These are phyloP conservation scores for Lagria hirta DNA, from an alignment of 2,888 invertebrate species.

Conservation along the genomic window DNA sequence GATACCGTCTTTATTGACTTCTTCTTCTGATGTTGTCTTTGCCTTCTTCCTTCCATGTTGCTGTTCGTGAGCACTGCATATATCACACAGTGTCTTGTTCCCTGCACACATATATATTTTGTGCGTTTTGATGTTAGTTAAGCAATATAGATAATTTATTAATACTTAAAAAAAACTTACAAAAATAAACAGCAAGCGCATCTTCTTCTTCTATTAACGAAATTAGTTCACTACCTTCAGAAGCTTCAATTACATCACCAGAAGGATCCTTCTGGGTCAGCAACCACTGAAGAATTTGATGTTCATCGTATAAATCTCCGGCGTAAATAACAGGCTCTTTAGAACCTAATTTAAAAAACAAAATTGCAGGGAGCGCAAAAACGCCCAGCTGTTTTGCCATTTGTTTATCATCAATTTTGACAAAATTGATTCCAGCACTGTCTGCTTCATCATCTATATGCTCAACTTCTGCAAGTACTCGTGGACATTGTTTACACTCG, in stretches of 20 bases:
- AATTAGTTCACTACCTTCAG: slow-evolving; percentile 77
- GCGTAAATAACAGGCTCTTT: slow-evolving; percentile 91
- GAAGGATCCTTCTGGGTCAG: slow-evolving; percentile 89
- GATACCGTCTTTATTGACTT: slow-evolving; percentile 45
- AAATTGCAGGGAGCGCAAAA: slow-evolving; percentile 84
- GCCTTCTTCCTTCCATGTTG: slow-evolving; percentile 64
- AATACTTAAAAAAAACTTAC: slow-evolving; percentile 77
- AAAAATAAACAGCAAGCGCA: slow-evolving; percentile 87
- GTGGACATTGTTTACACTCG: slow-evolving; percentile 91
- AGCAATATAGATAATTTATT: slow-evolving; percentile 10
- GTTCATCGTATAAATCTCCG: slow-evolving; percentile 85
- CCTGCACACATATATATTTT: slow-evolving; percentile 58
- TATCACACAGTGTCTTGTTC: slow-evolving; percentile 88
- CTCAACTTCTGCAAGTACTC: slow-evolving; percentile 83
- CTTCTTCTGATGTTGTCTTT: slow-evolving; percentile 47
- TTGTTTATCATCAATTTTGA: slow-evolving; percentile 86
- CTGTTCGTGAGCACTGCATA: slow-evolving; percentile 78
- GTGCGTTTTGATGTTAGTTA: slow-evolving; percentile 11
- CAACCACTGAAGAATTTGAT: slow-evolving; percentile 86
- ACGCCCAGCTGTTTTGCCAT: slow-evolving; percentile 87
- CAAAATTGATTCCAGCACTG: slow-evolving; percentile 86
- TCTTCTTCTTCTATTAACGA: slow-evolving; percentile 77
- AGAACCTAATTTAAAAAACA: slow-evolving; percentile 85
- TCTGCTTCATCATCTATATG: slow-evolving; percentile 94
- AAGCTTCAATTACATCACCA: slow-evolving; percentile 86